Percentiles rank a stretch among this genome's conserved stretches.
Evolutionary conservation across 2,888 invertebrate species (phyloP).

Genomic region (Harpalus rufipes): DNA sequence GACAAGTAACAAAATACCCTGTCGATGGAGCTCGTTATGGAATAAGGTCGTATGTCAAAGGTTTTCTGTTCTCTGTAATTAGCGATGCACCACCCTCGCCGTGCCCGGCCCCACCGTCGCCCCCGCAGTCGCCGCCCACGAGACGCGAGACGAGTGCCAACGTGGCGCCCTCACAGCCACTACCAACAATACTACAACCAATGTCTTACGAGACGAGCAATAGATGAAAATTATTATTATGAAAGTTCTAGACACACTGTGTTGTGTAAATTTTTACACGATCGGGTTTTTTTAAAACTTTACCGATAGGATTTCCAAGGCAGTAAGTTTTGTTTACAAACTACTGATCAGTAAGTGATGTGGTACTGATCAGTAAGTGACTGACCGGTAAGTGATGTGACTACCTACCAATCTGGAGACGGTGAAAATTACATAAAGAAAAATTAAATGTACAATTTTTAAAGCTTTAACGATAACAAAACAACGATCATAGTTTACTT

Average conservation of each 20-base stretch:
- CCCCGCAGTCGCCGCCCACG: slow-evolving; percentile 38
- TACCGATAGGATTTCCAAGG: no score
- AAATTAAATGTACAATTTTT: no score
- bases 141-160: slow-evolving; percentile 28
- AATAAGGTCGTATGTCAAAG: slow-evolving; percentile 78
- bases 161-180: slow-evolving; percentile 13
- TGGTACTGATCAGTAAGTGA: no score
- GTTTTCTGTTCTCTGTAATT: slow-evolving; percentile 78
- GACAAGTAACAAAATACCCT: slow-evolving; percentile 75
- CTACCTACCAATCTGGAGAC: no score
- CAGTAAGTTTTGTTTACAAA: no score
- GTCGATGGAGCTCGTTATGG: slow-evolving; percentile 74
- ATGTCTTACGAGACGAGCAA: not conserved
- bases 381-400: no score
- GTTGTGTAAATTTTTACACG: no score
- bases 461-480: no score
- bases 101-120: slow-evolving; percentile 19
- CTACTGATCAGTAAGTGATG: no score
- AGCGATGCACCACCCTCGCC: slow-evolving; percentile 68
- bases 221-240: not conserved
- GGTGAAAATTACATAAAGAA: no score
- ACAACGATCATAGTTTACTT: no score
- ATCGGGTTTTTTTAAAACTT: no score
- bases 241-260: not conserved
- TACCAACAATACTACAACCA: not conserved